Percentiles rank a stretch among this genome's conserved stretches.
Evolutionary conservation across 1,140 invertebrate genomes (phyloP).

Genomic region (Pseudachorutes palmiensis): DNA sequence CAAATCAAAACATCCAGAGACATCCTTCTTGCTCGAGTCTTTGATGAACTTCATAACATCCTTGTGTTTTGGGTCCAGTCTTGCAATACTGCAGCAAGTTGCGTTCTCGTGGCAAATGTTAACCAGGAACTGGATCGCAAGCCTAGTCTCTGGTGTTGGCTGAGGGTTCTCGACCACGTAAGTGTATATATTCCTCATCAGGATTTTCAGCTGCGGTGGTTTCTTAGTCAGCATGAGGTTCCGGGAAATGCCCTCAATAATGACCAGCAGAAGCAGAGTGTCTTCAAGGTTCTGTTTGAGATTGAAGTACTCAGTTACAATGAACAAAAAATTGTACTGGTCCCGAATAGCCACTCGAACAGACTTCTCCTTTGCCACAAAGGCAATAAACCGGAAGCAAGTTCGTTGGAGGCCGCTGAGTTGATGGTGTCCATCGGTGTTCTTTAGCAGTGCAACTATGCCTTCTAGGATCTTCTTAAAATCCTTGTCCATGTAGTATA

Average conservation of each 20-base stretch:
- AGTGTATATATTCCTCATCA: background rate
- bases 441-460: background rate
- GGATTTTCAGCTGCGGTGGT: conserved; percentile 4
- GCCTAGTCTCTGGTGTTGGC: background rate
- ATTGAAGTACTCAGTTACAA: background rate
- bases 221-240: conserved; percentile 8
- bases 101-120: conserved; percentile 15
- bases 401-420: background rate
- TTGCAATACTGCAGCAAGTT: background rate
- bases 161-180: background rate
- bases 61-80: background rate
- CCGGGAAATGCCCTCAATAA: conserved; percentile 12
- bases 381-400: background rate
- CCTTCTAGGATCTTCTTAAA: background rate
- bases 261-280: background rate
- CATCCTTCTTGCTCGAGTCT: background rate
- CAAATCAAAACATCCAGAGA: background rate
- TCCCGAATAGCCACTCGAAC: background rate
- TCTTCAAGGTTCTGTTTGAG: background rate
- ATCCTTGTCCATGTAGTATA: too few species aligned
- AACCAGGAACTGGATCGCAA: conserved; percentile 8
- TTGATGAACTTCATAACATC: background rate
- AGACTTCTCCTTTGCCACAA: background rate
- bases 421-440: background rate
- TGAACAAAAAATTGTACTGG: background rate